These are phyloP conservation scores for Holothuria glaberrima DNA, from an alignment of 35 echinoderm and acorn worm species.

Conservation along the genomic window DNA sequence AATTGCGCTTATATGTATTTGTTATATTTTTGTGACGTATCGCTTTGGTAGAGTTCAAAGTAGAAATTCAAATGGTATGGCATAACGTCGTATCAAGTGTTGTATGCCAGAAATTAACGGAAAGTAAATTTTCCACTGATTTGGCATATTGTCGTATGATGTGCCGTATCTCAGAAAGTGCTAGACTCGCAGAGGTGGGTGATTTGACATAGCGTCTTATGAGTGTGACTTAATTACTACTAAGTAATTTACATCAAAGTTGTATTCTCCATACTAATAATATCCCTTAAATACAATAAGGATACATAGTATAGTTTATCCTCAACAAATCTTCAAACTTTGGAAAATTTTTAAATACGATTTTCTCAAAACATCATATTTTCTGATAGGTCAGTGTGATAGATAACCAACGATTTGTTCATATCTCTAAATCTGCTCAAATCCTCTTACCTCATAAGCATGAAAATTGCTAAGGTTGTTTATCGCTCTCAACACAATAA, in stretches of 20 bases:
- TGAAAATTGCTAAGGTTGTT: no score
- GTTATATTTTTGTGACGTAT: no score
- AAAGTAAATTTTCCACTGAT: slow-evolving; percentile 1
- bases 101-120: not conserved
- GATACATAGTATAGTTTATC: not conserved
- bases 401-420: no score
- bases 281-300: slow-evolving; percentile 17
- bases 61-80: not conserved
- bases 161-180: not conserved
- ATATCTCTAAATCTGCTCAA: no score
- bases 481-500: no score
- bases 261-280: not conserved
- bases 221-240: slow-evolving; percentile 39
- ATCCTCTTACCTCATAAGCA: no score
- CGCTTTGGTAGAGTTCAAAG: not conserved
- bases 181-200: not conserved
- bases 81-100: slow-evolving; percentile 2
- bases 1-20: no score
- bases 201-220: slow-evolving; percentile 35
- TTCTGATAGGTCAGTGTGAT: not conserved
- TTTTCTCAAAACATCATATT: slow-evolving; percentile 19
- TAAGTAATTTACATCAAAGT: slow-evolving; percentile 27
- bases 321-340: not conserved
- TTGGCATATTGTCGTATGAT: not conserved
- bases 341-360: slow-evolving; percentile 2